phyloP scores from a whole-genome alignment of 2,797 vertebrate genomes.

The Gouania willdenowi region DNA sequence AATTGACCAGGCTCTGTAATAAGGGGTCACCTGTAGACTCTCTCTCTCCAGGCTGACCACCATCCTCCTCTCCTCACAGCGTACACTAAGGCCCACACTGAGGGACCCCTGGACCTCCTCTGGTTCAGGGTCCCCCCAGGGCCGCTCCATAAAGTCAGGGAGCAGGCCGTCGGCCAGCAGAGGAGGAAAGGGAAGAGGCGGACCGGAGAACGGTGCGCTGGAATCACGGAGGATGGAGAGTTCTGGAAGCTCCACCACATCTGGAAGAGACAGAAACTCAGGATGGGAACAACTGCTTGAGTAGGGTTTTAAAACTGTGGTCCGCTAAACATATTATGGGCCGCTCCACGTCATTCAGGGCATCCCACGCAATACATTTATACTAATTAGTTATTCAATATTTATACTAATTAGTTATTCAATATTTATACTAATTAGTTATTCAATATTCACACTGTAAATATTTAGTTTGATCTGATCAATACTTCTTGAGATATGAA shows the following conservation, averaged over 20 bases:
- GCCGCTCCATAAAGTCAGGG: slow-evolving; percentile 5
- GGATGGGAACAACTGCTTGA: background rate
- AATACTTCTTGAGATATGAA: too few relatives aligned
- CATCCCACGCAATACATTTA: too few relatives aligned
- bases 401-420: too few relatives aligned
- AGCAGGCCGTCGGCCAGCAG: slow-evolving; percentile 30
- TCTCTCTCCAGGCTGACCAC: slow-evolving; percentile 86
- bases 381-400: too few relatives aligned
- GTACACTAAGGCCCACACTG: slow-evolving; percentile 77
- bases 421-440: too few relatives aligned
- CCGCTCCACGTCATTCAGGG: too few relatives aligned
- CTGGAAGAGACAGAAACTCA: slow-evolving; percentile 47
- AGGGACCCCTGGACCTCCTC: slow-evolving; percentile 78
- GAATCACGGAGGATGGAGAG: slow-evolving; percentile 73
- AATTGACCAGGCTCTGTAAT: too few relatives aligned
- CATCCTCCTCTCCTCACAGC: slow-evolving; percentile 86
- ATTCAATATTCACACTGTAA: too few relatives aligned
- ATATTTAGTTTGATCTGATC: too few relatives aligned
- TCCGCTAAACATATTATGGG: too few relatives aligned
- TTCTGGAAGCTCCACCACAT: slow-evolving; percentile 75
- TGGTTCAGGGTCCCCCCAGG: slow-evolving; percentile 58
- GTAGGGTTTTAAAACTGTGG: too few relatives aligned
- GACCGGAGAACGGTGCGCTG: slow-evolving; percentile 52
- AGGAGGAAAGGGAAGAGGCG: slow-evolving; percentile 68
- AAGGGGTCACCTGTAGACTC: slow-evolving; percentile 89